Conservation (phyloP, 2,888 invertebrate genomes). For the Pseudanteris insignis region DNA sequence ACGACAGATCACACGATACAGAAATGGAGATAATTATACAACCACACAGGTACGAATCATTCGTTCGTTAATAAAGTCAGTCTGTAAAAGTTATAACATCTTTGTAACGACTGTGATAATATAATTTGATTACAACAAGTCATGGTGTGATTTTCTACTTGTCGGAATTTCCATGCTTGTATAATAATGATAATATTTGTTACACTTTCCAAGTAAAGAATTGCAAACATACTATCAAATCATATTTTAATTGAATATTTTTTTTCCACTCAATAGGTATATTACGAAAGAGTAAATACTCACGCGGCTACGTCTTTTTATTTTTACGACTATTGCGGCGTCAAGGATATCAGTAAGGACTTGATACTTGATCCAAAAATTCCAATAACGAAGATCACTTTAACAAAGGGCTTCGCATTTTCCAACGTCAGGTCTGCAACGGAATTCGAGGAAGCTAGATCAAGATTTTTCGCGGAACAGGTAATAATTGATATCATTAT, state of each 20-base stretch:
- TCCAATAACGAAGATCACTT: slow-evolving; percentile 79
- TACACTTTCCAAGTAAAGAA: no score
- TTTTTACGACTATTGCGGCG: slow-evolving; percentile 80
- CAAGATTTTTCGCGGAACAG: slow-evolving; percentile 81
- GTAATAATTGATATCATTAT: no score
- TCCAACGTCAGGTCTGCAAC: slow-evolving; percentile 80
- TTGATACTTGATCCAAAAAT: slow-evolving; percentile 74
- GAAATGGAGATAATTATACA: slow-evolving; percentile 84
- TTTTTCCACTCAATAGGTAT: slow-evolving; percentile 69
- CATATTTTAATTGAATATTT: no score
- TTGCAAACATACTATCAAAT: not conserved
- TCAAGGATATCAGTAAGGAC: slow-evolving; percentile 78
- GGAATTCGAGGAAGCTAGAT: slow-evolving; percentile 84
- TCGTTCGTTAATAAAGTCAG: no score
- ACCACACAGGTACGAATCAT: slow-evolving; percentile 75
- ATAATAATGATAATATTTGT: no score
- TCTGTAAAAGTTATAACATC: no score
- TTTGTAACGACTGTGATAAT: no score
- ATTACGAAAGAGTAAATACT: slow-evolving; percentile 83
- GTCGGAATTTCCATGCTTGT: no score
- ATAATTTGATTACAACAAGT: no score
- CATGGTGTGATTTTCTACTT: no score
- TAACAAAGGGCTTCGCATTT: slow-evolving; percentile 84
- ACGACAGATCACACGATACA: slow-evolving; percentile 79
- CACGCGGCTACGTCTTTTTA: slow-evolving; percentile 82